Conservation (phyloP, 2,888 invertebrate genomes). For the Adela reaumurella region DNA sequence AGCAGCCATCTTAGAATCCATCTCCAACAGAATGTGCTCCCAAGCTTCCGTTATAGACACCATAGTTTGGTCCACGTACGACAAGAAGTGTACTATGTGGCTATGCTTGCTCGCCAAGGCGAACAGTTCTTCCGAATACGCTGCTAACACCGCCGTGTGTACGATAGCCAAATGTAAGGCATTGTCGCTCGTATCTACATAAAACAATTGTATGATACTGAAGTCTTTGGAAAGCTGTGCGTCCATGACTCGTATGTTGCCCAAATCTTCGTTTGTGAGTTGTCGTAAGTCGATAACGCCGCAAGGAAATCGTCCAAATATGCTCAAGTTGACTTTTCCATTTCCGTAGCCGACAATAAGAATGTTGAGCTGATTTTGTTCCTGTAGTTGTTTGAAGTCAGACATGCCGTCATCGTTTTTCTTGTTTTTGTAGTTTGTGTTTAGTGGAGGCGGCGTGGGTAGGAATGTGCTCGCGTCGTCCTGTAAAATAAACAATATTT, state of each 20-base stretch:
- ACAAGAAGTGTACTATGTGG: slow-evolving; percentile 66
- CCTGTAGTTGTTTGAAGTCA: slow-evolving; percentile 58
- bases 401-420: slow-evolving; percentile 46
- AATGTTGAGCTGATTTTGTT: slow-evolving; percentile 65
- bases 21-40: slow-evolving; percentile 91
- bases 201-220: slow-evolving; percentile 63
- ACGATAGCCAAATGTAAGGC: slow-evolving; percentile 44
- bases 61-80: slow-evolving; percentile 71
- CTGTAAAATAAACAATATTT: slow-evolving; percentile 24
- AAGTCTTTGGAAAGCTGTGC: slow-evolving; percentile 70
- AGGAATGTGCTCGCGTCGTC: slow-evolving; percentile 53
- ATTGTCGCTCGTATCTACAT: slow-evolving; percentile 48
- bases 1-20: slow-evolving; percentile 87
- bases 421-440: slow-evolving; percentile 49
- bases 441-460: slow-evolving; percentile 53
- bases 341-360: slow-evolving; percentile 74
- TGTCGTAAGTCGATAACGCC: slow-evolving; percentile 62
- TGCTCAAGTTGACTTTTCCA: slow-evolving; percentile 70
- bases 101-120: slow-evolving; percentile 72
- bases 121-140: slow-evolving; percentile 67
- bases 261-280: slow-evolving; percentile 52
- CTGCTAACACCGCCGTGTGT: slow-evolving; percentile 60
- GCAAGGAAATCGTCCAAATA: slow-evolving; percentile 82
- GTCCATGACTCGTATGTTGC: slow-evolving; percentile 59
- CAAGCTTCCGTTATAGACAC: slow-evolving; percentile 84